Evolutionary conservation across 2,888 invertebrate species (phyloP), one percentile per base, ranked within the genome.

Genomic region (Morpho achilles): DNA sequence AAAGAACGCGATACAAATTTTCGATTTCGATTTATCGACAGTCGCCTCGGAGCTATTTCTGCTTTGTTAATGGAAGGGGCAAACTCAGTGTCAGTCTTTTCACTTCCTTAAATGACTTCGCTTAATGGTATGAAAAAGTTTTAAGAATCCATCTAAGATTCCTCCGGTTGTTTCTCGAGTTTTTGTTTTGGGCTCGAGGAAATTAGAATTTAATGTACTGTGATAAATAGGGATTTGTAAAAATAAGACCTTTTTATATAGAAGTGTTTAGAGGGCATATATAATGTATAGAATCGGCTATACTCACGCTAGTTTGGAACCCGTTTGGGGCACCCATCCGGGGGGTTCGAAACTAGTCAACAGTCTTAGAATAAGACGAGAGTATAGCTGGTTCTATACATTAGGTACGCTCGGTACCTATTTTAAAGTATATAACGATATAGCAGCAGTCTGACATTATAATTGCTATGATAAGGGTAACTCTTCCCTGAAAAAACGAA

Each of bases 41-140:
- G 67, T 68, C 74, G 74, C 75, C 75, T 78, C 75, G 74, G 67
- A 71, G 76, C 76, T 74, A 75, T 77, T 77, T 74, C 74, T 72
- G 72, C 76, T 69, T 75, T 74, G 79, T 77, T 83, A 84, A 84
- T 84, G 80, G 82, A 81, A 81, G 77, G 77, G 74, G 77, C 77
- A 76, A 76, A 61, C 74, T 71, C 75, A 75, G 75, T 79, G 76
- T 74, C 74, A 65, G 60, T 66, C 65, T 67, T 80, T 79, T 81
- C 76, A 77, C 77, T 80, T 79, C 73, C 70, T 75, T 71, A 76
- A 74, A 82, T 79, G 82, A 77, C 76, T 79, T 69, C 62, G 73
- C 71, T 68, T 72, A 72, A 73, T 71, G 70, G 69, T 67, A 68
- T 68, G 67, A 68, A 69, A 68, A 67, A 67, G 64, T 67, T 68